A percentile compares a stretch with the other conserved stretches of the same genome.
phyloP scores from a whole-genome alignment of 1,140 invertebrate species.

The Lordiphosa collinella region DNA sequence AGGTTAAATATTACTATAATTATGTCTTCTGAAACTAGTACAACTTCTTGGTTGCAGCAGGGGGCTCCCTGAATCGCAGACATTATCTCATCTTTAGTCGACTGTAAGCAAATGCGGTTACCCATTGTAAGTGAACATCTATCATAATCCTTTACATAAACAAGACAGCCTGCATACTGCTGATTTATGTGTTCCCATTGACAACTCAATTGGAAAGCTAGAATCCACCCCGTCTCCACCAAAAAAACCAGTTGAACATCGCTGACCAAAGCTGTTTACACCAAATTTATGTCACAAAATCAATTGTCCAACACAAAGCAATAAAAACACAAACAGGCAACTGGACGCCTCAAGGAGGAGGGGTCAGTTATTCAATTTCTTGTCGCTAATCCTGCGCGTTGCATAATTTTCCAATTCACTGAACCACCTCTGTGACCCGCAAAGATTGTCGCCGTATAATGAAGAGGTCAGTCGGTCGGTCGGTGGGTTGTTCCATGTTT shows the following conservation, averaged over 20 bases:
- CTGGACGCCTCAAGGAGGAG: background rate
- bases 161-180: too few species aligned
- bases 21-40: too few species aligned
- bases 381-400: conserved; percentile 18
- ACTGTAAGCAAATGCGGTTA: too few species aligned
- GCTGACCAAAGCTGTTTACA: conserved; percentile 67
- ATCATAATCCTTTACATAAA: too few species aligned
- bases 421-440: conserved; percentile 33
- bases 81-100: too few species aligned
- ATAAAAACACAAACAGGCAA: conserved; percentile 47
- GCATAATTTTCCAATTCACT: conserved; percentile 62
- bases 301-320: conserved; percentile 63
- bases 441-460: conserved; percentile 47
- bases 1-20: too few species aligned
- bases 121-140: too few species aligned
- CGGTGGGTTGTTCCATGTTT: background rate
- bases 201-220: too few species aligned
- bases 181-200: too few species aligned
- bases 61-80: too few species aligned
- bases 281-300: conserved; percentile 61
- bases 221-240: background rate
- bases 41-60: too few species aligned
- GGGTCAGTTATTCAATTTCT: conserved; percentile 16
- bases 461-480: conserved; percentile 60
- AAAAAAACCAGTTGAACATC: too few species aligned